These are phyloP conservation scores for Coelopa pilipes DNA, from an alignment of 2,888 invertebrate genomes.

Conservation along the genomic window DNA sequence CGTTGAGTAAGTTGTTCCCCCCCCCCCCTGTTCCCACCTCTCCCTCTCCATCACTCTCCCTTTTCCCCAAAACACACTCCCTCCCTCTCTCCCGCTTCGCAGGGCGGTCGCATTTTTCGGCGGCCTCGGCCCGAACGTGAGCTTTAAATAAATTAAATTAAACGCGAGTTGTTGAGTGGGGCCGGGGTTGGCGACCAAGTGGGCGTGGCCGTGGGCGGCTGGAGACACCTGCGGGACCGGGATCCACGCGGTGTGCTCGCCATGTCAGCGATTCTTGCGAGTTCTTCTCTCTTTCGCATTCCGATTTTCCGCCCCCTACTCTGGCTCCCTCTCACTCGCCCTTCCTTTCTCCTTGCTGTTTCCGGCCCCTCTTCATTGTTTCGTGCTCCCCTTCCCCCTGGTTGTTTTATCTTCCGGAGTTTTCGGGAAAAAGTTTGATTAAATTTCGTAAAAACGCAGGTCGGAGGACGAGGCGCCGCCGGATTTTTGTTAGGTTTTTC, in stretches of 20 bases:
- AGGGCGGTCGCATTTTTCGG: not conserved
- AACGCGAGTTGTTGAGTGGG: not conserved
- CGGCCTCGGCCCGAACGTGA: not conserved
- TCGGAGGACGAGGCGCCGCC: not conserved
- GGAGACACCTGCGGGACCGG: not conserved
- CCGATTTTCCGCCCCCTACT: not conserved
- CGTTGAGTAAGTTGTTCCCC: too few species aligned
- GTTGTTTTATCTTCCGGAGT: not conserved
- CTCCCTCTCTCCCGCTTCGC: not conserved
- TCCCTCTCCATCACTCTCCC: too few species aligned
- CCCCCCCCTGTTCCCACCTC: too few species aligned
- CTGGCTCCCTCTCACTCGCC: not conserved
- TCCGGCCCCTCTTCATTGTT: not conserved
- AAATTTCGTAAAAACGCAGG: too few species aligned
- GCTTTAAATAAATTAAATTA: conserved; percentile 27
- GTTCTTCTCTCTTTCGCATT: not conserved
- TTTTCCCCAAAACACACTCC: not conserved
- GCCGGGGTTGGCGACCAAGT: not conserved
- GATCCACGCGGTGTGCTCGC: too few species aligned
- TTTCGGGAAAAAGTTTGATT: not conserved
- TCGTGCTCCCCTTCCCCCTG: not conserved
- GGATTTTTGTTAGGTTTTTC: too few species aligned
- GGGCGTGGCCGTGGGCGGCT: not conserved
- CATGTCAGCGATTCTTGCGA: not conserved
- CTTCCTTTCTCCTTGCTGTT: too few species aligned